These are phyloP conservation scores for Mastomys natalensis DNA, from an alignment of 2,113 vertebrate genomes.

Conservation along the genomic window DNA sequence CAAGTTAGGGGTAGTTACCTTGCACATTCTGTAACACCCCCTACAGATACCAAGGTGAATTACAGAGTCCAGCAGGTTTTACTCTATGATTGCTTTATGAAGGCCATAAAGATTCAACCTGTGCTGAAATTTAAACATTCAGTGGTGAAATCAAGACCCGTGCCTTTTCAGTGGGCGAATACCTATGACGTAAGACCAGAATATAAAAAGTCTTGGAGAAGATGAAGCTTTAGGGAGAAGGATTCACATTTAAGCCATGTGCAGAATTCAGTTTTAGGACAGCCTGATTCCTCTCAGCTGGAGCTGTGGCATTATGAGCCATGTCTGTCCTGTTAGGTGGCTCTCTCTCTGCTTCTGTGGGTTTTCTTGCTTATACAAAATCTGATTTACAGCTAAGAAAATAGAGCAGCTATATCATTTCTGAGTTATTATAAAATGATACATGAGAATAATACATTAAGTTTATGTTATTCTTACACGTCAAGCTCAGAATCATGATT, in stretches of 20 bases:
- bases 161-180: neutral
- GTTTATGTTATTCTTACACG: neutral
- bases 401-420: neutral
- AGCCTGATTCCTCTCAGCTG: neutral
- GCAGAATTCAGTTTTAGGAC: neutral
- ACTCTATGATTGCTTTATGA: neutral
- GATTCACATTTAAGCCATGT: neutral
- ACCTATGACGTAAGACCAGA: neutral
- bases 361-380: neutral
- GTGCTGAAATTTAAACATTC: neutral
- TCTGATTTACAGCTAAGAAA: neutral
- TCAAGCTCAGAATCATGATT: neutral
- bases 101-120: neutral
- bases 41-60: neutral
- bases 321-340: fast-evolving
- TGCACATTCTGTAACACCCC: neutral
- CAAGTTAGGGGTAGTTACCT: neutral
- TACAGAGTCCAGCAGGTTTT: neutral
- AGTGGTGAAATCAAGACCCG: neutral
- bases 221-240: neutral
- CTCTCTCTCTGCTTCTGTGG: neutral
- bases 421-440: constrained; percentile 39
- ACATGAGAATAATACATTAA: neutral
- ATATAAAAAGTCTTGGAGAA: constrained; percentile 30
- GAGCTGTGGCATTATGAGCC: no score